Conservation (phyloP, 2,888 invertebrate species). For the Eupithecia tripunctaria region DNA sequence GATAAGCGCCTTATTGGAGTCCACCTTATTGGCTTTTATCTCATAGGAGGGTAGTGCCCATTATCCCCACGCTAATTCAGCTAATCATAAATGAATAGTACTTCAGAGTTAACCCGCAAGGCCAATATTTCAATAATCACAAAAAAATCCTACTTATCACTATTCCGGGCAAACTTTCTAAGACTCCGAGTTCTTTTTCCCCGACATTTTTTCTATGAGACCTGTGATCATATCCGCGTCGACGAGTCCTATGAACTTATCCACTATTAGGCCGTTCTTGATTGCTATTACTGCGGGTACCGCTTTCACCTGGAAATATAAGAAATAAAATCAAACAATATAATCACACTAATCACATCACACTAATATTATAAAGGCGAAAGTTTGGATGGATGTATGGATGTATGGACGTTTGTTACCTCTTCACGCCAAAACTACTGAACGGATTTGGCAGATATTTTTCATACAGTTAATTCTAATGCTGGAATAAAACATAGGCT, state of each 20-base stretch:
- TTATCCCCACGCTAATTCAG: not conserved
- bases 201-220: slow-evolving; percentile 87
- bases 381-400: too few relatives aligned
- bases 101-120: not conserved
- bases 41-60: too few relatives aligned
- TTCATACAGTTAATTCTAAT: too few relatives aligned
- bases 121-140: slow-evolving; percentile 11
- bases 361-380: too few relatives aligned
- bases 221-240: slow-evolving; percentile 92
- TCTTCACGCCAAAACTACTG: too few relatives aligned
- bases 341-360: too few relatives aligned
- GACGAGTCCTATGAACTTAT: slow-evolving; percentile 94
- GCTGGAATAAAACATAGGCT: too few relatives aligned
- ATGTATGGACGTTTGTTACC: too few relatives aligned
- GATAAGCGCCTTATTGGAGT: too few relatives aligned
- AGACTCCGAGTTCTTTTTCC: slow-evolving; percentile 63
- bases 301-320: slow-evolving; percentile 87
- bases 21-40: too few relatives aligned
- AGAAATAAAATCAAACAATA: not conserved
- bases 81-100: not conserved
- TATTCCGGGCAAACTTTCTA: slow-evolving; percentile 30
- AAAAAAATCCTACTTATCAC: slow-evolving; percentile 28
- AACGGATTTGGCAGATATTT: too few relatives aligned
- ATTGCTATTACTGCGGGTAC: slow-evolving; percentile 93
- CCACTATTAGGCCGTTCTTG: slow-evolving; percentile 91